Conservation (phyloP, 2,888 invertebrate genomes). For the Amiota minor region DNA sequence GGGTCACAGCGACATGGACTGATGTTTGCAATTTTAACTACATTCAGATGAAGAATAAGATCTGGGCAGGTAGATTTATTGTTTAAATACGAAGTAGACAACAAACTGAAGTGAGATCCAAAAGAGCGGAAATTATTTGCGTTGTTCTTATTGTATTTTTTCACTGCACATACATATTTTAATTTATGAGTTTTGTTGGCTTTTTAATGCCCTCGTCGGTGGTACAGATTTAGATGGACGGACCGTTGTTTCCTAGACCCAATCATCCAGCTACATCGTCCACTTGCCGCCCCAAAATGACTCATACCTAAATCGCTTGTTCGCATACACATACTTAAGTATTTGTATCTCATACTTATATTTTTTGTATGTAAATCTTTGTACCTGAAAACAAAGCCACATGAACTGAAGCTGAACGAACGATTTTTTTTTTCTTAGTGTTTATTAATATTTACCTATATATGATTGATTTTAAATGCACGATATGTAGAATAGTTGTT, state of each 20-base stretch:
- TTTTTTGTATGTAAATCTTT: slow-evolving; percentile 30
- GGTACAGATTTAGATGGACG: background rate
- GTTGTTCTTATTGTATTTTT: slow-evolving; percentile 26
- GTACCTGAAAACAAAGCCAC: slow-evolving; percentile 31
- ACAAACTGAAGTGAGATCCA: slow-evolving; percentile 18
- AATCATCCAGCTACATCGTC: slow-evolving; percentile 40
- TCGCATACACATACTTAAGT: too few species aligned
- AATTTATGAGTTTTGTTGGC: slow-evolving; percentile 56
- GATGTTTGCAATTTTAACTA: background rate
- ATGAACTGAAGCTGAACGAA: slow-evolving; percentile 48
- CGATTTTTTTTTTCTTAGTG: slow-evolving; percentile 55
- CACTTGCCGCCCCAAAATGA: slow-evolving; percentile 57
- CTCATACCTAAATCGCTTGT: slow-evolving; percentile 38
- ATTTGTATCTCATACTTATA: slow-evolving; percentile 16
- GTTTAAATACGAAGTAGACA: slow-evolving; percentile 59
- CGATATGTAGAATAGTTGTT: slow-evolving; percentile 57
- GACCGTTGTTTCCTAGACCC: background rate
- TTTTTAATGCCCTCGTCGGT: slow-evolving; percentile 37
- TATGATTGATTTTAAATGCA: slow-evolving; percentile 63
- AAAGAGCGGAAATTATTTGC: slow-evolving; percentile 10
- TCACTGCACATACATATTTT: slow-evolving; percentile 44
- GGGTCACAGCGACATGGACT: slow-evolving; percentile 28
- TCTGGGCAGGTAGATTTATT: slow-evolving; percentile 59
- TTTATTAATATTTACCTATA: slow-evolving; percentile 40
- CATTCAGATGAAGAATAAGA: background rate